These are phyloP conservation scores for Valencia hispanica DNA, from an alignment of 2,797 vertebrate species.

Conservation along the genomic window DNA sequence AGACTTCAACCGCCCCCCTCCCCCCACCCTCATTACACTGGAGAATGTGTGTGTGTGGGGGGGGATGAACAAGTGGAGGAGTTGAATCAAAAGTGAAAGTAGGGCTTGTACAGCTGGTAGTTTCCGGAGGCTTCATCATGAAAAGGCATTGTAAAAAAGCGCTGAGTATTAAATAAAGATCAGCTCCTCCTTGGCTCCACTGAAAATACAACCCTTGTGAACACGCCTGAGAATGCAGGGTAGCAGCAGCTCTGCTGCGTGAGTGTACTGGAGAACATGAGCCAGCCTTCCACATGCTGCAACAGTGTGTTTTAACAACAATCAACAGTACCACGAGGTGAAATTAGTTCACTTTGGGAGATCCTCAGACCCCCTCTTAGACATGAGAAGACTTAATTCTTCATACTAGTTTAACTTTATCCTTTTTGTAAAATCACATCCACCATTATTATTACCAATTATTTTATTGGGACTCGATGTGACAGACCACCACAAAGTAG, in stretches of 20 bases:
- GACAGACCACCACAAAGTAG: too few species aligned
- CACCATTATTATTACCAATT: too few species aligned
- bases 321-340: neutral
- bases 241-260: constrained; percentile 16
- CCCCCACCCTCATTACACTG: constrained; percentile 3
- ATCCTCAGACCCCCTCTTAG: neutral
- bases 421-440: neutral
- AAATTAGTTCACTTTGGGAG: constrained; percentile 26
- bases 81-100: constrained; percentile 59
- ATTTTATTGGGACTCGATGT: too few species aligned
- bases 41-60: neutral
- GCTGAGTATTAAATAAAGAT: constrained; percentile 60
- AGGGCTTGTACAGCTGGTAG: constrained; percentile 55
- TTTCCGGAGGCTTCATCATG: constrained; percentile 57
- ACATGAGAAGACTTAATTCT: neutral
- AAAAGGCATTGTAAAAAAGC: constrained; percentile 62
- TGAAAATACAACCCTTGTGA: constrained; percentile 40
- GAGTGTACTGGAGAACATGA: neutral
- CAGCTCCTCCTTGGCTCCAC: constrained; percentile 31
- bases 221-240: constrained; percentile 18
- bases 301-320: neutral
- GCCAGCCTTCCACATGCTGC: neutral
- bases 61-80: constrained; percentile 45
- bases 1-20: constrained; percentile 69
- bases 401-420: neutral